A percentile compares a stretch with the other conserved stretches of the same genome.
Evolutionary conservation across 2,113 vertebrate species (phyloP).

Genomic region (Apeltes quadracus): DNA sequence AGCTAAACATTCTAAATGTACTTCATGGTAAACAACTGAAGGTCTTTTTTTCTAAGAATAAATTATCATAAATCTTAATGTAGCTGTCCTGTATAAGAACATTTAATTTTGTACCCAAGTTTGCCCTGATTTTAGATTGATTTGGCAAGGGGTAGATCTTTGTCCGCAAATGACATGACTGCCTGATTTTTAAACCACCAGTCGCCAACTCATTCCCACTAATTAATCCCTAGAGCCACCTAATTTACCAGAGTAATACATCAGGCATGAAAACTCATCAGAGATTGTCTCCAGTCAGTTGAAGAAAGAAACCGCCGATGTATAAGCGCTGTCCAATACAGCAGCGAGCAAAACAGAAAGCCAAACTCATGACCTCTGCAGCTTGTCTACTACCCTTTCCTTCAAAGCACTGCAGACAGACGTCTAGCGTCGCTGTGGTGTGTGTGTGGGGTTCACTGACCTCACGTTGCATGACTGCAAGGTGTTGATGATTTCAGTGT

Average conservation of each 20-base stretch:
- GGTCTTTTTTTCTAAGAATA: not conserved
- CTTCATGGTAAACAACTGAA: not conserved
- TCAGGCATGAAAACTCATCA: constrained; percentile 12
- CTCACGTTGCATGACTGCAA: not conserved
- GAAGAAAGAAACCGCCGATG: constrained; percentile 2
- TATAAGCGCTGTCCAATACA: not conserved
- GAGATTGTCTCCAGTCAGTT: not conserved
- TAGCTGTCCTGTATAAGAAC: not conserved
- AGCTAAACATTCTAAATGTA: not conserved
- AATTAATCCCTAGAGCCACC: constrained; percentile 23
- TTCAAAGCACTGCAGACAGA: not conserved
- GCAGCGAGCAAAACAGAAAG: not conserved
- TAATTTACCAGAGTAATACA: not conserved
- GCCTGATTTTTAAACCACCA: constrained; percentile 5
- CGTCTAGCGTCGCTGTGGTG: not conserved
- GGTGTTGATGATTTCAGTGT: constrained; percentile 10
- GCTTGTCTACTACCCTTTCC: not conserved
- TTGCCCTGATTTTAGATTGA: not conserved
- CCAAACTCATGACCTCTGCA: not conserved
- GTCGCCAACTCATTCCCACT: not conserved
- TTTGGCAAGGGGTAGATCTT: not conserved
- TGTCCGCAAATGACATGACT: not conserved
- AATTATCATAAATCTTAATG: not conserved
- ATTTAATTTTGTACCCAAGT: not conserved
- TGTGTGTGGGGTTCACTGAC: constrained; percentile 7